These are phyloP conservation scores for Reticulitermes lucifugus DNA, from an alignment of 2,888 invertebrate species.

Conservation along the genomic window DNA sequence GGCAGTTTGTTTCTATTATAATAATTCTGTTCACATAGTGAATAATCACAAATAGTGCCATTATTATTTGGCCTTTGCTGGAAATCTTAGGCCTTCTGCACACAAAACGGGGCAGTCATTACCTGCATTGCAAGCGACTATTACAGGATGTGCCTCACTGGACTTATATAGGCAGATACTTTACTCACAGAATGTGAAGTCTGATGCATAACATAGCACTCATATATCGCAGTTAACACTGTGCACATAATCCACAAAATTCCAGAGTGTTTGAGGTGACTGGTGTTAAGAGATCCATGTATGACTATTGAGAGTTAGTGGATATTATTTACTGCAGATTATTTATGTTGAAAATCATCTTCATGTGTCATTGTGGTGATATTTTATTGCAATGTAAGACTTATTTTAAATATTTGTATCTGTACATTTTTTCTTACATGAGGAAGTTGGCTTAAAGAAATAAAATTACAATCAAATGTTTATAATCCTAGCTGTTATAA, in stretches of 20 bases:
- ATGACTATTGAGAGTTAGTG: neutral
- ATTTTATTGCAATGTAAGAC: neutral
- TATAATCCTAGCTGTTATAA: neutral
- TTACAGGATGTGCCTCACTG: slow-evolving; percentile 9
- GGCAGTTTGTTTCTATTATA: too few relatives aligned
- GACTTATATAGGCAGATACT: neutral
- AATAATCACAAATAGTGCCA: too few relatives aligned
- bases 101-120: neutral
- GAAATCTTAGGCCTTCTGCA: too few relatives aligned
- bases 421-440: neutral
- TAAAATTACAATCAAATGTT: slow-evolving; percentile 2
- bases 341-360: neutral
- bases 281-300: neutral
- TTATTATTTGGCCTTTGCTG: too few relatives aligned
- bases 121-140: neutral
- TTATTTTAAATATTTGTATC: neutral
- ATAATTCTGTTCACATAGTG: too few relatives aligned
- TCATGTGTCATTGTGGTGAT: neutral
- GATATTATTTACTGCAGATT: neutral
- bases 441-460: neutral
- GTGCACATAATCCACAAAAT: neutral
- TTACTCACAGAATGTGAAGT: neutral
- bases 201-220: neutral
- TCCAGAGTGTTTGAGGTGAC: neutral
- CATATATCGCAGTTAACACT: neutral